Base-by-base conservation (phyloP, 2,888 invertebrate species). In the Nebria salina region DNA sequence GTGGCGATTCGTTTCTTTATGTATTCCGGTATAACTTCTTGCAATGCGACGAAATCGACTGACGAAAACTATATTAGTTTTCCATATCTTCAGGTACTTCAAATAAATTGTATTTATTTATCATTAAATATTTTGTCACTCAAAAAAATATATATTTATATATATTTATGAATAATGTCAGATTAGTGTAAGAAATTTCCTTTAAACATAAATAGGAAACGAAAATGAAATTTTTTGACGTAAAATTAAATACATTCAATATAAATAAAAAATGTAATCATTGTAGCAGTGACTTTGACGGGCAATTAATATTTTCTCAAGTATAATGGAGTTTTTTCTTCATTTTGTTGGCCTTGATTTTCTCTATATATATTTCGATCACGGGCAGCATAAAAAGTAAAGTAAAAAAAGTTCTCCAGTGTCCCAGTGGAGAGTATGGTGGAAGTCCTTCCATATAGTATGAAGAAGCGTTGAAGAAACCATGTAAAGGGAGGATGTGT, bases 1-100 rank as follows among this genome's bases (percentile, higher is more conserved):
- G 79, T 68, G 74, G 75, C 79, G 79, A 54, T 75, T 74, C 70
- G 79, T 79, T 79, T 79, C 79, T 75, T 79, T 79, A 79, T 79
- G 70, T 75, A 75, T 79, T 75, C 79, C 66, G 79, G 68, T 25
- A 6, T 54, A 54, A n/a, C 65, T 66, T 4, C 70, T 70, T 70
- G 15, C 66, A 70, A 25, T 34, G 1, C 15, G 70, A 7, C 70
- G 9, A 54, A 54, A 54, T 54, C 54, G 54, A 54, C 2, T 5
- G 8, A 54, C 1, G 54, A 34, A 34, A 34, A 34, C 54, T 11
- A 7, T 54, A 54, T 54, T 11, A 54, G 8, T 54, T 7, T 11
- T 54, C 13, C 54, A 54, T 54, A 54, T 13, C 13, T 54, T 54
- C 1, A 13, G 54, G 0, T 54, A 8, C 13, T 54, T 13, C 6